Evolutionary conservation across 2,888 invertebrate genomes (phyloP).

Genomic region (Erebia ligea): DNA sequence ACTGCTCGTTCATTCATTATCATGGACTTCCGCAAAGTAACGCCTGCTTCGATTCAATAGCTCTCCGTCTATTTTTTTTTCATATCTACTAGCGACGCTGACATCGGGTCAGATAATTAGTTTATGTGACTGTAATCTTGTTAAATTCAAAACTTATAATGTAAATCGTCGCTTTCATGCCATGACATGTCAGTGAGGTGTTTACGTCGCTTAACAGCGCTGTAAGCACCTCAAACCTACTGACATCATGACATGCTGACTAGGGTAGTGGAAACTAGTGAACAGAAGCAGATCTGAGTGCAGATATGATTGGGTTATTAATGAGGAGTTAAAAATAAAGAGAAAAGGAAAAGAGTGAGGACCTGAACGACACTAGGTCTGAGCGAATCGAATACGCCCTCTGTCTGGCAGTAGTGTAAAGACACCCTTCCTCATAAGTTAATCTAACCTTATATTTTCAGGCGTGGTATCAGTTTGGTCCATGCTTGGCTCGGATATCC

Average conservation of each 20-base stretch:
- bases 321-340: not conserved
- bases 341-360: not conserved
- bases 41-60: too few relatives aligned
- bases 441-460: slow-evolving; percentile 35
- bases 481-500: slow-evolving; percentile 66
- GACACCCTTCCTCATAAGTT: not conserved
- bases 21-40: too few relatives aligned
- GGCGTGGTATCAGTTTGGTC: slow-evolving; percentile 62
- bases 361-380: not conserved
- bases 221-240: not conserved
- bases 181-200: too few relatives aligned
- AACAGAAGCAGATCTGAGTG: not conserved
- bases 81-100: too few relatives aligned
- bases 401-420: not conserved
- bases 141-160: not conserved
- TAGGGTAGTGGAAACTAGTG: not conserved
- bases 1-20: too few relatives aligned
- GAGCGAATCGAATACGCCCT: not conserved
- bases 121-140: too few relatives aligned
- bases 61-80: too few relatives aligned
- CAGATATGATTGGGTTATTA: not conserved
- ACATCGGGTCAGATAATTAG: too few relatives aligned
- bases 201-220: too few relatives aligned
- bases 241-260: not conserved
- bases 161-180: not conserved